Percentiles rank a stretch among this genome's conserved stretches.
These are phyloP conservation scores for Falco rusticolus DNA, from an alignment of 2,797 vertebrate genomes.

Conservation along the genomic window DNA sequence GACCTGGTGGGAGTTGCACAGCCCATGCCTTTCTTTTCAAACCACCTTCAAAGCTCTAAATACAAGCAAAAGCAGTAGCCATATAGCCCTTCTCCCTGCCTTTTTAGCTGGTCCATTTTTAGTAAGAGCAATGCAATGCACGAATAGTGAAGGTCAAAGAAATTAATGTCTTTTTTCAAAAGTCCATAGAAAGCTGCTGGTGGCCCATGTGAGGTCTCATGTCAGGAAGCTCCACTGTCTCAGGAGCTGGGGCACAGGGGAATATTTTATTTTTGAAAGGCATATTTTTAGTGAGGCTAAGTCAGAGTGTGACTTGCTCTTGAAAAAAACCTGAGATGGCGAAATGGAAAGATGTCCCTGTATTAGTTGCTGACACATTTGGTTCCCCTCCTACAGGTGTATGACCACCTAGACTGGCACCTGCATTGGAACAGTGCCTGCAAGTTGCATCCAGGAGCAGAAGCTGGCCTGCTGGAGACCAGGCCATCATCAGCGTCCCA, in stretches of 20 bases:
- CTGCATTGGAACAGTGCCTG: background rate
- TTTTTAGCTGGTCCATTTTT: background rate
- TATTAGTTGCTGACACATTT: background rate
- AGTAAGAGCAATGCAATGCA: background rate
- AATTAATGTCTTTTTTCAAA: background rate
- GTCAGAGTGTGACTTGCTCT: background rate
- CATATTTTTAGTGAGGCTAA: background rate
- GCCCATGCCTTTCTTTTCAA: background rate
- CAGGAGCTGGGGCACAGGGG: background rate
- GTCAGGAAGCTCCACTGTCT: background rate
- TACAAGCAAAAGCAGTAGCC: background rate
- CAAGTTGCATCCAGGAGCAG: background rate
- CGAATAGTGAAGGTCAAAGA: background rate
- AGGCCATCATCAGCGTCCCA: background rate
- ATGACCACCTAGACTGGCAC: background rate
- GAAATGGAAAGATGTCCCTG: background rate
- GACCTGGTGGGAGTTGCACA: background rate
- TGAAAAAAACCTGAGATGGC: background rate
- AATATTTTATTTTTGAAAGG: constrained; percentile 9
- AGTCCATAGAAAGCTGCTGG: background rate
- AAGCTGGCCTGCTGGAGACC: background rate
- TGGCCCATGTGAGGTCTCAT: fast-evolving
- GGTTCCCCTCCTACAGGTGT: background rate
- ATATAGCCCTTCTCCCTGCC: background rate
- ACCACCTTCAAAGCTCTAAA: background rate